Base-by-base conservation (phyloP, 2,113 vertebrate genomes). In the Dicentrarchus labrax region DNA sequence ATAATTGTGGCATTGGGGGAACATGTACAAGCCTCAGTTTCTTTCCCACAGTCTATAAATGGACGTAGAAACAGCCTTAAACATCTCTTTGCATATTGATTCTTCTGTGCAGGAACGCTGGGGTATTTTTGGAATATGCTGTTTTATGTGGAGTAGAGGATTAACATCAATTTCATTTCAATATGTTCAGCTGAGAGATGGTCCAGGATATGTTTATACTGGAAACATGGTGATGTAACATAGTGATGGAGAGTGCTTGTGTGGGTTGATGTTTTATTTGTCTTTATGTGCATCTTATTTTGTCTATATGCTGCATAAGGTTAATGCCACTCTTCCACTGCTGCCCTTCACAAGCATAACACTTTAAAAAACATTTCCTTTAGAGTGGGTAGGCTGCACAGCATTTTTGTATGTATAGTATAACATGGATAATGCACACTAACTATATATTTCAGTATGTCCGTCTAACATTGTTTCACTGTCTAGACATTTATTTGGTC, bases 401-500 rank as follows among this genome's bases (percentile, higher is more conserved):
- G n/a, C n/a, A n/a, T 1, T 1, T 30, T 3, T 30, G 30, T 30
- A 30, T 68, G 15, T n/a, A 12, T 21, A 78, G 38, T 8, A 21
- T 22, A 38, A 54, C 36, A 47, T 43, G 16, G 39, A 24, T 61
- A 62, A 75, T 69, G 21, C 22, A 38, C 56, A 56, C 8, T 2
- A 56, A 39, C 36, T 56, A 24, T 22, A 15, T 64, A 43, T 48
- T 51, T 76, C 6, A 59, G 12, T 38, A 36, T 45, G 30, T 77
- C 72, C 38, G 21, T 53, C 53, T 47, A 38, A 70, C 41, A 47
- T 57, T 36, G 21, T 64, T 71, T 70, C 30, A 57, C 51, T 21
- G 82, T 75, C 82, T 71, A 66, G 78, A 88, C 70, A 22, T 66
- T 51, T 2, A 59, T 73, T 62, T 69, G 41, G n/a, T 51, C 48